These are phyloP conservation scores for Planococcus citri DNA, from an alignment of 1,140 invertebrate genomes.

Conservation along the genomic window DNA sequence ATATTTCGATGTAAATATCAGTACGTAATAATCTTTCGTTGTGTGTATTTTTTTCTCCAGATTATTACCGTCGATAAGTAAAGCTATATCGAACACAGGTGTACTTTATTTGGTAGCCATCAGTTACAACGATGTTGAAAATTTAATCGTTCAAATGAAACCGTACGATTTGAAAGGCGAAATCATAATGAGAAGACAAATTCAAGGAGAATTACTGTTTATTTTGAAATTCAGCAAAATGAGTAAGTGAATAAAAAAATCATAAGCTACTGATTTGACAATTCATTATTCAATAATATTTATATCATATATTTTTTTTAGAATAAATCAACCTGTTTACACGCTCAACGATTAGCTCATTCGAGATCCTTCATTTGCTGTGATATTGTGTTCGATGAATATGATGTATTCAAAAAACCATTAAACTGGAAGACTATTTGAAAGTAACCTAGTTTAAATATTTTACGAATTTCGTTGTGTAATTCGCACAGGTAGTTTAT, in stretches of 20 bases:
- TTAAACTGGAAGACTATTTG: no score
- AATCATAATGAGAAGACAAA: background rate
- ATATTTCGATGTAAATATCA: background rate
- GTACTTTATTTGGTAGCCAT: slow-evolving; percentile 22
- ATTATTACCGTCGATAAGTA: background rate
- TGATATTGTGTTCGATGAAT: no score
- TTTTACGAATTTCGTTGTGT: background rate
- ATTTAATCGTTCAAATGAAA: background rate
- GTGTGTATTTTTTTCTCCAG: background rate
- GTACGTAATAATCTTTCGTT: background rate
- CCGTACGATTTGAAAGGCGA: background rate
- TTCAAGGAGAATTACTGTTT: background rate
- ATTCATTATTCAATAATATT: no score
- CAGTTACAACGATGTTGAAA: slow-evolving; percentile 19
- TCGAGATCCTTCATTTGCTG: no score
- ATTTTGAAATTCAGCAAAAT: background rate
- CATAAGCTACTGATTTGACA: no score
- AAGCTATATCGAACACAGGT: slow-evolving; percentile 9
- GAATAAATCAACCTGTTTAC: no score
- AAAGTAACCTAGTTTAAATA: no score
- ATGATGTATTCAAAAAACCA: no score
- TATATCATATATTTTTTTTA: no score
- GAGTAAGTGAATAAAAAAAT: background rate
- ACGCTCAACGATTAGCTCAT: no score
- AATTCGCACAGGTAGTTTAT: background rate